Base-by-base conservation (phyloP, 2,797 vertebrate species). In the Dicrostonyx torquatus region DNA sequence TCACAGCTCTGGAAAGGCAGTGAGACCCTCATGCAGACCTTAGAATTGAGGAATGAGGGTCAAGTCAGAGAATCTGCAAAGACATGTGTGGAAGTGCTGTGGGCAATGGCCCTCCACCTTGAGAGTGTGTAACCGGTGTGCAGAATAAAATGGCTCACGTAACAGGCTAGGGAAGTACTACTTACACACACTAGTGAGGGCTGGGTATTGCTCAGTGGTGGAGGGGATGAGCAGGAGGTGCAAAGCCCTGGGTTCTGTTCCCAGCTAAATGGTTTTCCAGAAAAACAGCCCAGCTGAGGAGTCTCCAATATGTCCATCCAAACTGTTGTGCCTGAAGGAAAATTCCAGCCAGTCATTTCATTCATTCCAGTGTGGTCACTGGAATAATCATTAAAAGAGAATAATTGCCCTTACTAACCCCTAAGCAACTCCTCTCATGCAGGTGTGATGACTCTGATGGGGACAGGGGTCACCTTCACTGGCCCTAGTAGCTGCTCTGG, bases 391-490 rank as follows among this genome's bases (percentile, higher is more conserved):
- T 80, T 34, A 24, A 87, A 80, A 82, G 48, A 40, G 9, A 80
- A 48, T 45, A 68, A 90, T 72, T 40, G 31, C 70, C 1, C 60
- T 31, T 3, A 24, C 37, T 58, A 4, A 4, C 2, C 64, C 53
- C 29, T 70, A 18, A 55, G 29, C 0, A n/a, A 84, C 86, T 58
- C 76, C 53, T 88, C 62, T 48, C 26, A 29, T 1, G 12, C 89
- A 82, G 95, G 94, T 66, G 93, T 88, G 87, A 75, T 15, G 73
- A 68, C 87, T 92, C 89, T 96, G 93, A 96, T 18, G 84, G 72
- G 90, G 86, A 22, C 80, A 62, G 60, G 75, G 84, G 96, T 72
- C 90, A 43, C 76, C 76, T 78, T 68, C 7, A 1, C 40, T 2
- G 80, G 26, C 87, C 31, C 6, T 6, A 80, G 37, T 70, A 80